Evolutionary conservation across 1,140 invertebrate species (phyloP).

Genomic region (Drosophila navojoa): DNA sequence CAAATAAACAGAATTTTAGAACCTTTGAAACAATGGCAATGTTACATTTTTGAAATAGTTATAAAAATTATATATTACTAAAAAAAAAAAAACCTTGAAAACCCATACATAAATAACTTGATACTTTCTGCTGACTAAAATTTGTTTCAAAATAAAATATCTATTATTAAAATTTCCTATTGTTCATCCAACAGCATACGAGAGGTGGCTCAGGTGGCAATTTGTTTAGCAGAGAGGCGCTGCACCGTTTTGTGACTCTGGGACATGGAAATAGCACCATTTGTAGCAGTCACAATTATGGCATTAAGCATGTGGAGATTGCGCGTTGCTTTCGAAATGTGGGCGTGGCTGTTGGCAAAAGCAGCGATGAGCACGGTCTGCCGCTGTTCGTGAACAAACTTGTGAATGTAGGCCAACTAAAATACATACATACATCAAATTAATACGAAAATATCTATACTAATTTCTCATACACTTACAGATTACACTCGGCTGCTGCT

Average conservation of each 20-base stretch:
- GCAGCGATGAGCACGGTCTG: conserved; percentile 92
- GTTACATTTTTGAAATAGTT: too few relatives aligned
- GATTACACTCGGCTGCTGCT: conserved; percentile 90
- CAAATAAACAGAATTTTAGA: too few relatives aligned
- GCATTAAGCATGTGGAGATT: conserved; percentile 96
- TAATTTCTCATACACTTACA: conserved; percentile 85
- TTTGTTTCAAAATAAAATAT: not conserved
- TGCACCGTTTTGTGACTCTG: conserved; percentile 89
- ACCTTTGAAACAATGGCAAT: too few relatives aligned
- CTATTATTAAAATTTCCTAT: not conserved
- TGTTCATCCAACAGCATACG: conserved; percentile 84
- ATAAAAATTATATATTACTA: too few relatives aligned
- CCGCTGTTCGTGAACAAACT: conserved; percentile 93
- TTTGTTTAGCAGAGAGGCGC: conserved; percentile 92
- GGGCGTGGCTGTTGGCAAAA: conserved; percentile 93
- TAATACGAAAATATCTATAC: not conserved
- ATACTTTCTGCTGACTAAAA: too few relatives aligned
- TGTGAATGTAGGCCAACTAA: conserved; percentile 69
- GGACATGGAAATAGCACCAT: conserved; percentile 88
- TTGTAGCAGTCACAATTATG: conserved; percentile 88
- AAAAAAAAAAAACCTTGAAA: too few relatives aligned
- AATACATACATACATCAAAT: not conserved
- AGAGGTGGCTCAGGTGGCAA: conserved; percentile 95
- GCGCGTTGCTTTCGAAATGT: conserved; percentile 94
- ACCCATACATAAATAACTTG: too few relatives aligned